Evolutionary conservation across 1,140 invertebrate species (phyloP).

Genomic region (Drosophila pseudoananassae): DNA sequence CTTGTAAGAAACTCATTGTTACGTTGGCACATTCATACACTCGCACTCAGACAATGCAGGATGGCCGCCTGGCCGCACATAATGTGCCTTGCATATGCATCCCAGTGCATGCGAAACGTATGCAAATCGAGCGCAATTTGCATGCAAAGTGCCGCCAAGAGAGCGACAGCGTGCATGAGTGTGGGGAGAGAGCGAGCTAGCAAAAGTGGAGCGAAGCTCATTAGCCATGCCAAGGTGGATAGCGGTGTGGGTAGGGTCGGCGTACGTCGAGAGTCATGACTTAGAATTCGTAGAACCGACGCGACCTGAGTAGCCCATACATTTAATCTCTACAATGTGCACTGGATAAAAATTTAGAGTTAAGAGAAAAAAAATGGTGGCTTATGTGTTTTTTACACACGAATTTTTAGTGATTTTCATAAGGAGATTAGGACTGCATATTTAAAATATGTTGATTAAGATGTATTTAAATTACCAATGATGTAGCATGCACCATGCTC

Average conservation of each 20-base stretch:
- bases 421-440: no score
- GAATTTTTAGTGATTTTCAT: no score
- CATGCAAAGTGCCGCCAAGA: slow-evolving; percentile 74
- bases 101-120: slow-evolving; percentile 73
- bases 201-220: slow-evolving; percentile 53
- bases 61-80: slow-evolving; percentile 56
- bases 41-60: slow-evolving; percentile 43
- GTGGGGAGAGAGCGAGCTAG: slow-evolving; percentile 7
- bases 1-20: neutral
- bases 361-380: no score
- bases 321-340: neutral
- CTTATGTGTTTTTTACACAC: no score
- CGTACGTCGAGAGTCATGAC: slow-evolving; percentile 1
- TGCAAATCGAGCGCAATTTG: slow-evolving; percentile 77
- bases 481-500: no score
- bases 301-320: neutral
- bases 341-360: no score
- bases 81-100: slow-evolving; percentile 53
- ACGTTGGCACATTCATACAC: slow-evolving; percentile 7
- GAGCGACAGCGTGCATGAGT: slow-evolving; percentile 17
- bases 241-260: neutral
- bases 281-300: slow-evolving; percentile 5
- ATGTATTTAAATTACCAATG: no score
- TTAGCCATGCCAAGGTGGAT: slow-evolving; percentile 49
- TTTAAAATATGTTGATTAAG: no score